Conservation (phyloP, 2,888 invertebrate genomes). For the Scaptodrosophila latifasciaeformis region DNA sequence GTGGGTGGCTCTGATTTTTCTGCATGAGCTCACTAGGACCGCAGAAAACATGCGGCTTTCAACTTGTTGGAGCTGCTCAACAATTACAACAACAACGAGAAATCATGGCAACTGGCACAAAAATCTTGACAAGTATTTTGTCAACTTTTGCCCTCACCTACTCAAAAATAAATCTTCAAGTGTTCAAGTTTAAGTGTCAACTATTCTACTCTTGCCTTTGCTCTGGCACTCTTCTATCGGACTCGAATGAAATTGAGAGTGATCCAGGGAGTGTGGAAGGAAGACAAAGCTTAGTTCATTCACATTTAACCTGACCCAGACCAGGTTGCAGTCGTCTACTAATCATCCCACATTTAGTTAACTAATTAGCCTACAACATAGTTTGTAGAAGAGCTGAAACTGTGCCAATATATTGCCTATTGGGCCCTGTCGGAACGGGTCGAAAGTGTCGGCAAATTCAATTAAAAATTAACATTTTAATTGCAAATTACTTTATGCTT, state of each 20-base stretch:
- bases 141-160: constrained; percentile 51
- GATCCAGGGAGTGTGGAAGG: constrained; percentile 16
- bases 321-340: no score
- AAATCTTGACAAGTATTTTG: constrained; percentile 63
- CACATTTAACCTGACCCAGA: no score
- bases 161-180: constrained; percentile 24
- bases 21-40: constrained; percentile 43
- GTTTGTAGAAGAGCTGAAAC: no score
- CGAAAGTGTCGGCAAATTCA: constrained; percentile 51
- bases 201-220: constrained; percentile 1
- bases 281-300: constrained; percentile 15
- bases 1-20: constrained; percentile 38
- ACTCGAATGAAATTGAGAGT: constrained; percentile 39
- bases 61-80: constrained; percentile 32
- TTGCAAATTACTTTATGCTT: constrained; percentile 62
- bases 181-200: constrained; percentile 37
- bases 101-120: constrained; percentile 27
- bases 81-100: constrained; percentile 47
- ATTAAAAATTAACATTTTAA: constrained; percentile 72
- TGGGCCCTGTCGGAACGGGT: background rate
- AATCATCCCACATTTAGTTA: no score
- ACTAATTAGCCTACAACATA: no score
- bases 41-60: constrained; percentile 42
- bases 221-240: constrained; percentile 8
- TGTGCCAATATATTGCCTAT: constrained; percentile 5